Evolutionary conservation across 2,888 invertebrate species (phyloP).

Genomic region (Synanthedon tipuliformis): DNA sequence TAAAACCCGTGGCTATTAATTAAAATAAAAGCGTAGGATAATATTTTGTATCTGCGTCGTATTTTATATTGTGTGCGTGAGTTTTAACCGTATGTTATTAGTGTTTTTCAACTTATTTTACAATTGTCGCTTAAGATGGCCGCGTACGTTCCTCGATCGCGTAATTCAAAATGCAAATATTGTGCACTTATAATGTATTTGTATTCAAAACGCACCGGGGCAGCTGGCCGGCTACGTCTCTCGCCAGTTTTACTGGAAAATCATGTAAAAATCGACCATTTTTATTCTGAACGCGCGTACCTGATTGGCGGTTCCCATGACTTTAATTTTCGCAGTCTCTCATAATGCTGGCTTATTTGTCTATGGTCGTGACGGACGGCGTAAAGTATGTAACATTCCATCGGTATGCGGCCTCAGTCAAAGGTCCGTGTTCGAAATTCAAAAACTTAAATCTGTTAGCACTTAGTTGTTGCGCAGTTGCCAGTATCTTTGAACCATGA

Average conservation of each 20-base stretch:
- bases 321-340: constrained; percentile 60
- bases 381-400: not conserved
- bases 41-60: not conserved
- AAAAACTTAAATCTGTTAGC: not conserved
- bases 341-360: constrained; percentile 28
- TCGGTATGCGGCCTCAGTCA: not conserved
- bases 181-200: constrained; percentile 60
- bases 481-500: no score
- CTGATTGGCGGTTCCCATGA: constrained; percentile 66
- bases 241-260: constrained; percentile 59
- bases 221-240: constrained; percentile 49
- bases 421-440: constrained; percentile 4
- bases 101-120: not conserved
- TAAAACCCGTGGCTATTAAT: no score
- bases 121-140: constrained; percentile 12
- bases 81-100: not conserved
- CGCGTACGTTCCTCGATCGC: constrained; percentile 41
- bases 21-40: not conserved
- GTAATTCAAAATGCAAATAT: constrained; percentile 69
- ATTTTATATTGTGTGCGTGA: not conserved
- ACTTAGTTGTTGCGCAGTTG: no score
- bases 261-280: constrained; percentile 64
- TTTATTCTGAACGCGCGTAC: constrained; percentile 56
- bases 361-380: constrained; percentile 16
- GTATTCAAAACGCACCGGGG: constrained; percentile 53